Conservation (phyloP, 2,113 vertebrate genomes). For the Nanorana parkeri region DNA sequence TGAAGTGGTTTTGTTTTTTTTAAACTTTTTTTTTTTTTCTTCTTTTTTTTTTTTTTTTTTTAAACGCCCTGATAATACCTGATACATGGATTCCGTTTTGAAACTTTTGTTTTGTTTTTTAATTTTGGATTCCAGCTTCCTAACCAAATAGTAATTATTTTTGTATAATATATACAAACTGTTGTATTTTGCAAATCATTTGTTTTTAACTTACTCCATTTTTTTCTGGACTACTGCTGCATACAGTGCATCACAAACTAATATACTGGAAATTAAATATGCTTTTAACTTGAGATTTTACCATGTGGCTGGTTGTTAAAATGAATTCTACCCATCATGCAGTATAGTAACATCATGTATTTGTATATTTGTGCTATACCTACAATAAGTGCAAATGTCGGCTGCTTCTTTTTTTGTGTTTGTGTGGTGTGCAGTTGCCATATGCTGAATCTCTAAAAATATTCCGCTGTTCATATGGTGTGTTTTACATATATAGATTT, state of each 20-base stretch:
- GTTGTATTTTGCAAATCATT: neutral
- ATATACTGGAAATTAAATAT: constrained; percentile 17
- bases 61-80: constrained; percentile 33
- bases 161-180: constrained; percentile 9
- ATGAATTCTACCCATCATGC: neutral
- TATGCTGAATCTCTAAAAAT: neutral
- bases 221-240: constrained; percentile 36
- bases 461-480: neutral
- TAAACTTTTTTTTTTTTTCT: constrained; percentile 3
- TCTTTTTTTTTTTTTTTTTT: neutral
- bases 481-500: constrained; percentile 11
- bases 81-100: constrained; percentile 5
- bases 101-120: neutral
- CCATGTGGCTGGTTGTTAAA: constrained; percentile 11
- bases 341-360: neutral
- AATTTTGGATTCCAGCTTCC: neutral
- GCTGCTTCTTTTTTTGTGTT: neutral
- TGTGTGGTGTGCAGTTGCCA: neutral
- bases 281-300: constrained; percentile 39
- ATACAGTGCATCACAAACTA: neutral
- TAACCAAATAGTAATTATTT: constrained; percentile 40
- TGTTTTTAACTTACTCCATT: neutral
- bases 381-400: neutral
- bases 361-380: no score
- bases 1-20: constrained; percentile 23